Evolutionary conservation across 37 sponge, comb jelly and placozoan genomes (phyloP).

Genomic region (Mnemiopsis leidyi): DNA sequence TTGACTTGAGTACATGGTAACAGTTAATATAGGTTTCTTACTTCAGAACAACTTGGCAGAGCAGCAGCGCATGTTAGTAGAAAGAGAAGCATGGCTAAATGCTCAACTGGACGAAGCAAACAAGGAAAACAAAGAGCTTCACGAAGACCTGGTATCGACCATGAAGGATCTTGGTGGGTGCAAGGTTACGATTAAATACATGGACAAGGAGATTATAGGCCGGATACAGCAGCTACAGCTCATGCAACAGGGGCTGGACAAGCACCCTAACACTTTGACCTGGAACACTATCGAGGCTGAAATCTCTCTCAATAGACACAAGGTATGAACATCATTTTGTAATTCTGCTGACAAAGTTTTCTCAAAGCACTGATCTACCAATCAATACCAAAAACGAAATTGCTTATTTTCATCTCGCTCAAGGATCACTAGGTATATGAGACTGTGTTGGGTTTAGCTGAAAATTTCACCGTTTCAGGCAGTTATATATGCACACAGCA

Average conservation of each 20-base stretch:
- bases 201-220: constrained; percentile 61
- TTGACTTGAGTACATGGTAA: no score
- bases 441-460: no score
- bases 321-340: no score
- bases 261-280: constrained; percentile 57
- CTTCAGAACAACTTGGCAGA: constrained; percentile 43
- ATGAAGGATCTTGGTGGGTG: constrained; percentile 64
- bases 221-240: constrained; percentile 48
- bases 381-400: no score
- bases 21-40: no score
- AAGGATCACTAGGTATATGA: no score
- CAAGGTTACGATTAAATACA: constrained; percentile 61
- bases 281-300: constrained; percentile 64
- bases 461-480: no score
- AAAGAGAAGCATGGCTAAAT: constrained; percentile 40
- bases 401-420: no score
- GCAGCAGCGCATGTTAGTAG: constrained; percentile 59
- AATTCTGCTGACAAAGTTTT: no score
- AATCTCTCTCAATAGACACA: constrained; percentile 59
- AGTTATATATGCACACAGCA: constrained; percentile 62
- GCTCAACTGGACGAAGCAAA: constrained; percentile 34
- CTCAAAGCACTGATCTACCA: no score
- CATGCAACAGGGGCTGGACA: constrained; percentile 61
- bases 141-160: neutral
- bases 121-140: constrained; percentile 41